Evolutionary conservation across 2,113 vertebrate genomes (phyloP).

Genomic region (Grus americana): DNA sequence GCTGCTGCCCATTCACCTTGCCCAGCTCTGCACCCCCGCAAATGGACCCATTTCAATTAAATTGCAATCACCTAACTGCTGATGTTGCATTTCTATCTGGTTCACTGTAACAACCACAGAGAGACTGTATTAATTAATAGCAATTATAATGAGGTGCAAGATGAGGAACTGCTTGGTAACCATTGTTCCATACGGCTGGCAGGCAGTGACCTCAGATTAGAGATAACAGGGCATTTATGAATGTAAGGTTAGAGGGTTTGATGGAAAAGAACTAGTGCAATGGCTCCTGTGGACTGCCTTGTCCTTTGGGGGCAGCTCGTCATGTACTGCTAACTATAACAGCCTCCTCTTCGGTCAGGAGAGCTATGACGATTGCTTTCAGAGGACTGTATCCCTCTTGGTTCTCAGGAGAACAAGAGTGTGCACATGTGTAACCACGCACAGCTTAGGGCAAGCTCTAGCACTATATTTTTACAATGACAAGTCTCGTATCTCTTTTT

Average conservation of each 20-base stretch:
- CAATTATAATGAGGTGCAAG: background rate
- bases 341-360: background rate
- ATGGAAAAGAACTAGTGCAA: background rate
- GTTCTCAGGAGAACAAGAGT: background rate
- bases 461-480: background rate
- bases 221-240: background rate
- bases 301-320: background rate
- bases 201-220: background rate
- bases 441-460: background rate
- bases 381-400: background rate
- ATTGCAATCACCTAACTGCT: background rate
- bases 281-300: background rate
- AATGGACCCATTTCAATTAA: background rate
- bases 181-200: background rate
- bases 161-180: background rate
- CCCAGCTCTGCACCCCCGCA: background rate
- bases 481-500: background rate
- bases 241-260: background rate
- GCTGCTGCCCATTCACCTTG: background rate
- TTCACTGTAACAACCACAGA: background rate
- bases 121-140: background rate
- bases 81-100: background rate
- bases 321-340: background rate
- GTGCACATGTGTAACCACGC: background rate
- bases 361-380: background rate